Evolutionary conservation across 2,113 vertebrate genomes (phyloP), one percentile per base, ranked within the genome.

Genomic region (Engystomops pustulosus): DNA sequence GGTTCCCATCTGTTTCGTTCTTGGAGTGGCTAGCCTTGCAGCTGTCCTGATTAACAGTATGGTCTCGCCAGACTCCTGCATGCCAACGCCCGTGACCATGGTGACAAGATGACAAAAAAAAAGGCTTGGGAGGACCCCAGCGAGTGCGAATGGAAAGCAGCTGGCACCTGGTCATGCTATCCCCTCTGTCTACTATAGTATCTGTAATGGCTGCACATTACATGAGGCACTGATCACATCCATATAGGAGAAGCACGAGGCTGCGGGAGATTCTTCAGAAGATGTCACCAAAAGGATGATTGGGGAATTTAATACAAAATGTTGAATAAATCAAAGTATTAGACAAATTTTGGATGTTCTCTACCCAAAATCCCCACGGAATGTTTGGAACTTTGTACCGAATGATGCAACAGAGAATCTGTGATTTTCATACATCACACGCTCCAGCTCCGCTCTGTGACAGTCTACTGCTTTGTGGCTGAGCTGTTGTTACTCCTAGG

Each of bases 101-200:
- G 90, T 86, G 90, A 92, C 87, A 88, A 90, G 89, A 90, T 89
- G 90, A 91, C 88, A 91, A 91, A 91, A 85, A 88, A 60, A 55
- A 55, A 77, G 1, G 0, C 75, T 0, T 30, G 0, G 0, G 72
- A 67, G 87, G 90, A 81, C 85, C 79, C 84, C 86, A 88, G 60
- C 49, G 23, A 79, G 83, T 58, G 75, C 55, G 74, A 70, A 78
- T 65, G 72, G 72, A 70, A 70, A 78, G 75, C 83, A 85, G 83
- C 83, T 85, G 83, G 83, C 62, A 79, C 62, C 47, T 51, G 47
- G 60, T 79, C 62, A 70, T 36, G 14, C 65, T 36, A 32, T 15
- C 2, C 36, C 34, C 38, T 5, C 58, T 3, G 14, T 30, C 27
- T 6, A 4, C 4, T 32, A 62, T 20, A 15, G 27, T 11, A 60